Evolutionary conservation across 2,888 invertebrate species (phyloP).

Genomic region (Brenthis daphne): DNA sequence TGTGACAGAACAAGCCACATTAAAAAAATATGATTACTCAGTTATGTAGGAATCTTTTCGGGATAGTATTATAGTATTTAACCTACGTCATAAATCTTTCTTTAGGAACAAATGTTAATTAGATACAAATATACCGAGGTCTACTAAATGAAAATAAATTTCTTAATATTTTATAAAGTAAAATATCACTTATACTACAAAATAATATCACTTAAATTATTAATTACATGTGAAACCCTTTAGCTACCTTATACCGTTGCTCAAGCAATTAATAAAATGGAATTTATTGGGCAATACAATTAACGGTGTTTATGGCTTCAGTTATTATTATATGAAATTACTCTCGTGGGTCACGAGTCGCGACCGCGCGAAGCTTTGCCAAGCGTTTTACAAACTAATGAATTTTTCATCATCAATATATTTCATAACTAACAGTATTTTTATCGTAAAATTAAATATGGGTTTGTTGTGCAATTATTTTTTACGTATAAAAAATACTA

Average conservation of each 20-base stretch:
- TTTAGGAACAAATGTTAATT: no score
- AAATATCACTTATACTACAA: background rate
- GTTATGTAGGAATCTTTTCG: no score
- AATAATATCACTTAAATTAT: conserved; percentile 13
- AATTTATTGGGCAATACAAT: conserved; percentile 35
- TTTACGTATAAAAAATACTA: no score
- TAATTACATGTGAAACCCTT: conserved; percentile 25
- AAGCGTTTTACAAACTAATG: conserved; percentile 25
- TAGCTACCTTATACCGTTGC: conserved; percentile 3
- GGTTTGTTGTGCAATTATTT: background rate
- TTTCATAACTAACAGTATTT: conserved; percentile 16
- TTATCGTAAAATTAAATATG: background rate
- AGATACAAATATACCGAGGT: no score
- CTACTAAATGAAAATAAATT: no score
- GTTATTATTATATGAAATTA: conserved; percentile 31
- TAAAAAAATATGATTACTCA: no score
- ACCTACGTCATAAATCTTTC: no score
- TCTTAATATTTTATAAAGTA: no score
- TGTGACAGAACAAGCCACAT: no score
- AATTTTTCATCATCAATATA: conserved; percentile 30
- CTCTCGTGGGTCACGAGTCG: conserved; percentile 21
- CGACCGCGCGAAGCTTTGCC: conserved; percentile 13
- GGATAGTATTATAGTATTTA: no score
- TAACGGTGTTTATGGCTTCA: conserved; percentile 27
- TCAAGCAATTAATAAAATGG: conserved; percentile 28